phyloP scores from a whole-genome alignment of 2,888 invertebrate species.

The Ornithoptera priamus region DNA sequence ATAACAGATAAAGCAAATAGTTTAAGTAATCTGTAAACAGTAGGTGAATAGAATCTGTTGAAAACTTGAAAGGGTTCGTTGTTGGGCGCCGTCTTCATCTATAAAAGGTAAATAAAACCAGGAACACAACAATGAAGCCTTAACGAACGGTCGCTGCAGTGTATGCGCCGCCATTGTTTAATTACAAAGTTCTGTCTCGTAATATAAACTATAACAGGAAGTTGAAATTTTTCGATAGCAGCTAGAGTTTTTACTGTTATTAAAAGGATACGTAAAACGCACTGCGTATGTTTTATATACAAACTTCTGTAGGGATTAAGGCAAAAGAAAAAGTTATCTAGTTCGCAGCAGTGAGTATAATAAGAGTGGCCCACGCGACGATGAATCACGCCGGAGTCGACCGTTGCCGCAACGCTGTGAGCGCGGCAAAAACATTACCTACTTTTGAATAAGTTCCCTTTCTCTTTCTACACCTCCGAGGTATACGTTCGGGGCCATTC shows the following conservation, averaged over 20 bases:
- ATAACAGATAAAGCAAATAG: slow-evolving; percentile 35
- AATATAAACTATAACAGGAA: slow-evolving; percentile 38
- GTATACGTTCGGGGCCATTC: slow-evolving; percentile 60
- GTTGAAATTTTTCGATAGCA: slow-evolving; percentile 31
- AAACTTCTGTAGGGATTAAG: slow-evolving; percentile 47
- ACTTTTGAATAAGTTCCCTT: slow-evolving; percentile 79
- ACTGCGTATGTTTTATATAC: slow-evolving; percentile 28
- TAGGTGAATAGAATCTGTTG: slow-evolving; percentile 21
- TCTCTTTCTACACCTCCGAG: slow-evolving; percentile 76
- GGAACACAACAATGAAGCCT: slow-evolving; percentile 61
- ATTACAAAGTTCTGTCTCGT: slow-evolving; percentile 41
- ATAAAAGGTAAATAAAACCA: slow-evolving; percentile 57
- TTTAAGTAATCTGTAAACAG: slow-evolving; percentile 21
- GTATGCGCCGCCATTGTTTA: slow-evolving; percentile 44
- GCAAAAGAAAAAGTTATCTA: slow-evolving; percentile 66
- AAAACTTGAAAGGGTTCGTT: slow-evolving; percentile 18
- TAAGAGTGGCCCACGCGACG: slow-evolving; percentile 74
- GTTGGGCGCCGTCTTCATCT: slow-evolving; percentile 17
- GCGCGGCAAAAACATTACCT: slow-evolving; percentile 78
- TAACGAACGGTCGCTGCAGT: slow-evolving; percentile 63
- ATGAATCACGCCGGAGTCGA: slow-evolving; percentile 67
- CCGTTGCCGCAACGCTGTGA: slow-evolving; percentile 57
- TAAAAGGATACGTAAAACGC: slow-evolving; percentile 7
- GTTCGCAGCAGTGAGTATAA: slow-evolving; percentile 65
- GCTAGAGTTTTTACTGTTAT: slow-evolving; percentile 17